Percentiles rank a stretch among this genome's conserved stretches.
Conservation (phyloP, 2,113 vertebrate species). For the Acinonyx jubatus region DNA sequence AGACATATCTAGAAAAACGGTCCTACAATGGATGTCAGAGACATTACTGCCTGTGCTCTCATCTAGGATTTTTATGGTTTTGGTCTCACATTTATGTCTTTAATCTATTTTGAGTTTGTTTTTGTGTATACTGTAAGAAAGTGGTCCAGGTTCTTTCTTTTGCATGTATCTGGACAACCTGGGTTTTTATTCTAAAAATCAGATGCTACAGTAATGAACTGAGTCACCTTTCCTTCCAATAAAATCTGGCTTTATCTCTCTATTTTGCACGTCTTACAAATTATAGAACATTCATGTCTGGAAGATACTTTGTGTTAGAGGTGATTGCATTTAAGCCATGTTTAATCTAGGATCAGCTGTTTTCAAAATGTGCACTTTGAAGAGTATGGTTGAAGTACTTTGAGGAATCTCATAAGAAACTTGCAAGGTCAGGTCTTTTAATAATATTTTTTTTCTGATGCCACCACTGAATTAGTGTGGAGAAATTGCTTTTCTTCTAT, state of each 20-base stretch:
- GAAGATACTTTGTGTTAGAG: not conserved
- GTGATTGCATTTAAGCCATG: not conserved
- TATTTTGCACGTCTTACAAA: not conserved
- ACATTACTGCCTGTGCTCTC: not conserved
- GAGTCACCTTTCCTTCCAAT: not conserved
- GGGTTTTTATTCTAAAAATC: not conserved
- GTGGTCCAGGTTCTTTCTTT: not conserved
- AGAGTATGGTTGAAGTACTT: not conserved
- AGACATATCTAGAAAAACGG: not conserved
- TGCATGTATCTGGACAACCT: not conserved
- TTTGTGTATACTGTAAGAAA: not conserved
- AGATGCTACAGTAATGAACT: not conserved
- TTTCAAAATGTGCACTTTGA: not conserved
- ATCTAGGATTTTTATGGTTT: not conserved
- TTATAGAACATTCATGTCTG: not conserved
- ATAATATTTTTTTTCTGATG: not conserved
- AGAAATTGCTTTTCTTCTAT: not conserved
- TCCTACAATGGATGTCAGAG: not conserved
- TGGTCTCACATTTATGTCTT: not conserved
- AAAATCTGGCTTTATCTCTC: not conserved
- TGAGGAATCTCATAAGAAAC: not conserved
- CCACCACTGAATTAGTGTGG: not conserved
- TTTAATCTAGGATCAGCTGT: not conserved
- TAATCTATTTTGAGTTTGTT: not conserved
- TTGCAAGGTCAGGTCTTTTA: not conserved